Conservation (phyloP, 1,140 invertebrate genomes). For the Adoxophyes honmai region DNA sequence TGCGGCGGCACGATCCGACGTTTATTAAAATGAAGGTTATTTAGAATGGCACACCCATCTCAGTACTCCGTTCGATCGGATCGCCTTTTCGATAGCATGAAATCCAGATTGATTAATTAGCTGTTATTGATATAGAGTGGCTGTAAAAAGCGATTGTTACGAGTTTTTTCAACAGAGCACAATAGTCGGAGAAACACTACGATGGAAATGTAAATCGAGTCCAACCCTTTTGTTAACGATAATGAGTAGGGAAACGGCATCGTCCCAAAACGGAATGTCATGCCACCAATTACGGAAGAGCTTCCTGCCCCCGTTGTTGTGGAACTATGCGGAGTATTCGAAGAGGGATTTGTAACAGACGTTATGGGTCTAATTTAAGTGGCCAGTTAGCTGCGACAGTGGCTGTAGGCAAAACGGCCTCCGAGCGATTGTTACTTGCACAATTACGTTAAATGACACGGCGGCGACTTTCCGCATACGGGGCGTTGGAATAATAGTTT, state of each 20-base stretch:
- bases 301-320: constrained; percentile 15
- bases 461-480: constrained; percentile 3
- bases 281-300: constrained; percentile 24
- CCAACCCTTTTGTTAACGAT: constrained; percentile 44
- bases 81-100: constrained; percentile 16
- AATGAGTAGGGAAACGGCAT: constrained; percentile 38
- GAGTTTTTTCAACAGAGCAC: constrained; percentile 15
- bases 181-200: constrained; percentile 26
- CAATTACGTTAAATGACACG: constrained; percentile 32
- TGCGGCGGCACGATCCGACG: constrained; percentile 18
- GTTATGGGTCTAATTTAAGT: constrained; percentile 26
- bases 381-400: constrained; percentile 26
- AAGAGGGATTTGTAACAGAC: constrained; percentile 21
- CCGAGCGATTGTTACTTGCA: constrained; percentile 35
- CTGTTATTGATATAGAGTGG: background rate
- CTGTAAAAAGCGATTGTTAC: background rate
- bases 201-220: constrained; percentile 43
- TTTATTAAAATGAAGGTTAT: constrained; percentile 6
- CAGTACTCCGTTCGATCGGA: constrained; percentile 12
- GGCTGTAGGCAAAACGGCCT: constrained; percentile 28
- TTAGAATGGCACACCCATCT: background rate
- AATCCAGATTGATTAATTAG: constrained; percentile 23
- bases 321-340: constrained; percentile 17
- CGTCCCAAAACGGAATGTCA: constrained; percentile 37
- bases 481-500: constrained; percentile 19